These are phyloP conservation scores for Rhea americana DNA, from an alignment of 2,113 vertebrate species.

Conservation along the genomic window DNA sequence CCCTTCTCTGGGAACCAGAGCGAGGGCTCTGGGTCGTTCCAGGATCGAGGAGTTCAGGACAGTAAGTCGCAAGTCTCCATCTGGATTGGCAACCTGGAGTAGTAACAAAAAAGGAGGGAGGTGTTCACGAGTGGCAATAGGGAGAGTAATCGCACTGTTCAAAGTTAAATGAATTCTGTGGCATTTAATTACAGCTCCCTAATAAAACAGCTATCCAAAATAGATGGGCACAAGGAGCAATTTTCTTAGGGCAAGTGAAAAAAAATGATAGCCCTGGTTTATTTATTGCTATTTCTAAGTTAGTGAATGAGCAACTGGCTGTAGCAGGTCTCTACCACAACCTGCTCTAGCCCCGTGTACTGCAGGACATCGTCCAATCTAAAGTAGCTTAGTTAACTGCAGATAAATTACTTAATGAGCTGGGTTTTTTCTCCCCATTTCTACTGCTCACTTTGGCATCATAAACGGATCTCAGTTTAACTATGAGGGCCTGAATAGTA, in stretches of 20 bases:
- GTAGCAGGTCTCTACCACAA: not conserved
- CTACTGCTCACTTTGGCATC: rapidly evolving
- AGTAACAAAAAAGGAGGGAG: not conserved
- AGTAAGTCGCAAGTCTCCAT: conserved; percentile 89
- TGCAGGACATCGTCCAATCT: not conserved
- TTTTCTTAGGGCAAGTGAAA: not conserved
- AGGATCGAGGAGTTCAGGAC: conserved; percentile 90
- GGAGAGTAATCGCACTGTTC: not conserved
- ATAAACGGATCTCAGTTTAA: not conserved
- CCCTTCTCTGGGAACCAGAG: conserved; percentile 89
- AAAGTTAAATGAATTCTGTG: not conserved
- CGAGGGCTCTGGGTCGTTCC: conserved; percentile 90
- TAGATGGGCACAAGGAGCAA: not conserved
- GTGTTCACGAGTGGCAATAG: rapidly evolving
- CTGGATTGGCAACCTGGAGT: conserved; percentile 89
- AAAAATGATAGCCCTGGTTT: not conserved
- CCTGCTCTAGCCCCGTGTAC: rapidly evolving
- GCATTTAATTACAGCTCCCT: not conserved
- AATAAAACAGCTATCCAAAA: not conserved
- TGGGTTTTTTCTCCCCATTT: rapidly evolving
- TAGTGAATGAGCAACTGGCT: not conserved
- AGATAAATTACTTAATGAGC: not conserved
- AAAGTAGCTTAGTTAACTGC: not conserved
- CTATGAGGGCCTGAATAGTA: not conserved
- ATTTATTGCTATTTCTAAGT: not conserved